Evolutionary conservation across 1,140 invertebrate genomes (phyloP), one percentile per base, ranked within the genome.

Genomic region (Belonocnema kinseyi): DNA sequence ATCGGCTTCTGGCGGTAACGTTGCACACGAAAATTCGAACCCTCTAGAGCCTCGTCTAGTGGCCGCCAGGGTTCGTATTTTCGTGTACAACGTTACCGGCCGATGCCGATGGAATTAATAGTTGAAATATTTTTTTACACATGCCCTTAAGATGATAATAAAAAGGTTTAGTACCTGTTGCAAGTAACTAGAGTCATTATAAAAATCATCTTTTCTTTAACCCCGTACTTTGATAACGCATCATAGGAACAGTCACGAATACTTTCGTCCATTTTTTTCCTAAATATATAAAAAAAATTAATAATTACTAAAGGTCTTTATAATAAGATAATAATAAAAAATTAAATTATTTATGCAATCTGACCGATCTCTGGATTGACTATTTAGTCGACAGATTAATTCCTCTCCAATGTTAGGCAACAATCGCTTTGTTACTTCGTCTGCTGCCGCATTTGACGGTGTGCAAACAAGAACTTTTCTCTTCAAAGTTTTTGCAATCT

Each of bases 401-500:
- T 90, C 78, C 80, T 78, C 75, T 77, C 91, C 84, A 83, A 89
- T 80, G 80, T 88, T 79, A 77, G 88, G 50, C 75, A 94, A 79
- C 82, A 95, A 86, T 82, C 93, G 88, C 75, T 92, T 85, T 0
- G 94, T 92, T n/a, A 96, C 91, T 66, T 96, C 92, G 92, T 97
- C 95, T 26, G 95, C 95, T 56, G 96, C 96, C 82, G 94, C 93
- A 89, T 97, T 97, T 0, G 96, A 96, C 10, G 95, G 94, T 6
- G 95, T 92, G 78, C 94, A 93, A 21, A 96, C 92, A 17, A 97
- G 88, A 61, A 97, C 92, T 75, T 90, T 88, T 10, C 91, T 90
- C 3, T 53, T 5, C 50, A 46, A 10, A 46, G 40, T 10, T 14
- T 16, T 73, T 33, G 10, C 66, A 66, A 93, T 89, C 79, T 95